Evolutionary conservation across 2,888 invertebrate genomes (phyloP), one percentile per base, ranked within the genome.

Genomic region (Lithophane semibrunnea): DNA sequence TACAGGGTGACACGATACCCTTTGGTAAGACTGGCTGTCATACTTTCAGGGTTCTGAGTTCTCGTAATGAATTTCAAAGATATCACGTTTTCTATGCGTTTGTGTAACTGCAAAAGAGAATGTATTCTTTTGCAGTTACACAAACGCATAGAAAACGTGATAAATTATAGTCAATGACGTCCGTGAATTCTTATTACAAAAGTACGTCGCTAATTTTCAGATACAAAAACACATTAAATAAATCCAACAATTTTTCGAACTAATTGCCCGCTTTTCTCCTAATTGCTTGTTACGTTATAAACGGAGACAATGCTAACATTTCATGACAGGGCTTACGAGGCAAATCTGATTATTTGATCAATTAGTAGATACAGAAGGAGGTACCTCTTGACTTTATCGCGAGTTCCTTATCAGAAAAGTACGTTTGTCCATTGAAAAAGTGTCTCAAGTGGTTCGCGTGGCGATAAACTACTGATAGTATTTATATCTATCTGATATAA

Each of bases 361-460:
- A 80, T 68, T 52, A 60, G 21, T 37, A 3, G 16, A 1, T 21
- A n/a, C 10, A 44, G 7, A 47, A 10, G 54, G 2, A 42, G 12
- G 13, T 16, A 18, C 10, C 21, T 47, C 66, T 73, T 29, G 12
- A 79, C 24, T 18, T 61, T 24, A 52, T 67, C 29, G 52, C n/a
- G n/a, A 42, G 42, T 47, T 47, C 13, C 7, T 67, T 71, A 70
- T 70, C 73, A 44, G 18, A 29, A 18, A 16, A 21, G 29, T 52
- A 18, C 4, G 1, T 29, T 1, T 29, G 58, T 60, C 0, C 13
- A 16, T 60, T 60, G 58, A 60, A 29, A 58, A 60, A 29, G 24
- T 60, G 29, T 60, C 69, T 83, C 44, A 5, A 82, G 79, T 82
- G 66, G 44, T 49, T 68, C 0, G 16, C 16, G 4, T 52, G 13